These are phyloP conservation scores for Coendou prehensilis DNA, from an alignment of 2,797 vertebrate species.

Conservation along the genomic window DNA sequence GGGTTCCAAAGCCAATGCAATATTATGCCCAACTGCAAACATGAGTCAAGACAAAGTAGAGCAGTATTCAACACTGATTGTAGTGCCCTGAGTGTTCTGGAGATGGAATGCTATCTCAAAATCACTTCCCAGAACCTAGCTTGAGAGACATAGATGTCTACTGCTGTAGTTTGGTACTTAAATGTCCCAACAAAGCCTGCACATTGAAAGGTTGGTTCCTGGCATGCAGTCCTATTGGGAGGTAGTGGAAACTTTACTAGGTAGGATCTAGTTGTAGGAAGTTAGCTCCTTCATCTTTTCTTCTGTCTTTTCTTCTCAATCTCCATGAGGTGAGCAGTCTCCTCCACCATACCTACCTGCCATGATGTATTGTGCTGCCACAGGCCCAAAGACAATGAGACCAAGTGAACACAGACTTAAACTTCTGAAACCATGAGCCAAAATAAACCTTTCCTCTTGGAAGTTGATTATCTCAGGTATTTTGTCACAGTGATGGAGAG, in stretches of 20 bases:
- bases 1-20: background rate
- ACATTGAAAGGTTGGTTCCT: background rate
- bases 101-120: background rate
- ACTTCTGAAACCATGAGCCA: background rate
- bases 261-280: background rate
- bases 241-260: background rate
- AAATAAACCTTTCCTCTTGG: background rate
- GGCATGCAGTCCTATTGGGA: background rate
- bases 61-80: background rate
- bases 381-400: background rate
- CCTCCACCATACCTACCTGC: too few species aligned
- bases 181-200: background rate
- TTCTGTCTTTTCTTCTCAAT: background rate
- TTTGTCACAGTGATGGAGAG: background rate
- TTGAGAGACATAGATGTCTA: background rate
- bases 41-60: background rate
- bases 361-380: background rate
- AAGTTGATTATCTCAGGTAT: background rate
- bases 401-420: background rate
- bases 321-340: background rate
- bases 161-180: background rate
- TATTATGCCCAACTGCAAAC: background rate
- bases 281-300: background rate
- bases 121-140: background rate
- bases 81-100: background rate